phyloP scores from a whole-genome alignment of 2,888 invertebrate genomes.

The Caenorhabditis sp. region DNA sequence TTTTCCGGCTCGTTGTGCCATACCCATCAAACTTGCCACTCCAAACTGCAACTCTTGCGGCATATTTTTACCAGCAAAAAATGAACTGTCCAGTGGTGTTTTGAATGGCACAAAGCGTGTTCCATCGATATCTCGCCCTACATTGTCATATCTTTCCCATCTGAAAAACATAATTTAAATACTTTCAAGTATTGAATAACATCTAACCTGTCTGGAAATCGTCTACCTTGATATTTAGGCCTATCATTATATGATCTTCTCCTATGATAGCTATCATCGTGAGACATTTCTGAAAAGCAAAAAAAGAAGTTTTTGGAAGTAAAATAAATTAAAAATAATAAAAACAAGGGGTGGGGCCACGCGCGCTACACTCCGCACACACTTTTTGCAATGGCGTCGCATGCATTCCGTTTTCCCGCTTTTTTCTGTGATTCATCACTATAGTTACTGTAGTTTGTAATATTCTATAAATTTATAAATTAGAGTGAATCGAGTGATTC shows the following conservation, averaged over 20 bases:
- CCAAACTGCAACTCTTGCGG: conserved; percentile 44
- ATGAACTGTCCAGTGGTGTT: conserved; percentile 77
- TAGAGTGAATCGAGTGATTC: too few relatives aligned
- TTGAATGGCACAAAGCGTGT: conserved; percentile 82
- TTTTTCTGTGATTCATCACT: neutral
- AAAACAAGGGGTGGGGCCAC: neutral
- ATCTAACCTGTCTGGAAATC: conserved; percentile 34
- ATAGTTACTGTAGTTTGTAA: neutral
- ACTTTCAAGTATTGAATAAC: neutral
- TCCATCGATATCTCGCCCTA: conserved; percentile 78
- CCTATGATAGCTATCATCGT: neutral
- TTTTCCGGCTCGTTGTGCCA: conserved; percentile 49
- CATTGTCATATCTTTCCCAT: conserved; percentile 70
- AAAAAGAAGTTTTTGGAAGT: neutral
- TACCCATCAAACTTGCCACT: conserved; percentile 41
- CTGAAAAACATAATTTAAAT: conserved; percentile 57
- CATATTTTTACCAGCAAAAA: conserved; percentile 40
- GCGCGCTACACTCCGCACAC: neutral
- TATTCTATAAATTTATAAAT: too few relatives aligned
- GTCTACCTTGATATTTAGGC: conserved; percentile 11
- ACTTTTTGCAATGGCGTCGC: neutral
- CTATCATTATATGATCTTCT: conserved; percentile 3
- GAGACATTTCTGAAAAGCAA: neutral
- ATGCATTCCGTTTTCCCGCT: neutral
- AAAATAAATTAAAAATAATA: conserved; percentile 8